A percentile compares a stretch with the other conserved stretches of the same genome.
These are phyloP conservation scores for Ametastegia equiseti DNA, from an alignment of 2,888 invertebrate genomes.

Conservation along the genomic window DNA sequence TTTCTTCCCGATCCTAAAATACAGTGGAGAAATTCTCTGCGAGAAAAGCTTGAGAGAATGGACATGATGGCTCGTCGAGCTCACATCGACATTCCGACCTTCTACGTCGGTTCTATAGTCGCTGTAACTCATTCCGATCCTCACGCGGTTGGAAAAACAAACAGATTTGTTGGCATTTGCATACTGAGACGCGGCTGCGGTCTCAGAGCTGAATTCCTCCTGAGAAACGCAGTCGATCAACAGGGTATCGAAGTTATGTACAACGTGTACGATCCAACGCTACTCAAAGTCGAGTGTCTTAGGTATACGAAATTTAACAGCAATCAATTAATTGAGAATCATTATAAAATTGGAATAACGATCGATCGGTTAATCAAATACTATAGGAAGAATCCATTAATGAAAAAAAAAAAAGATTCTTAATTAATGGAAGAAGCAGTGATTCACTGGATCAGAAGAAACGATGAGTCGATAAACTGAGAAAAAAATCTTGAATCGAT, in stretches of 20 bases:
- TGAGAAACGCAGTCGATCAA: constrained; percentile 96
- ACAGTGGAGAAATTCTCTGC: constrained; percentile 86
- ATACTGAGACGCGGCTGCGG: constrained; percentile 91
- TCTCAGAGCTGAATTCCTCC: constrained; percentile 88
- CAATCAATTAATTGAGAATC: too few species aligned
- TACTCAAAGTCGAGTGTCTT: constrained; percentile 93
- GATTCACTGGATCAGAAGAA: too few species aligned
- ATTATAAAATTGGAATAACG: too few species aligned
- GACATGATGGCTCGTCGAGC: constrained; percentile 94
- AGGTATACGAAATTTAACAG: constrained; percentile 69
- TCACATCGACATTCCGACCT: constrained; percentile 95
- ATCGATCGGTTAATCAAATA: too few species aligned
- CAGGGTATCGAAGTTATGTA: constrained; percentile 87
- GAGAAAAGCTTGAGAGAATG: constrained; percentile 92
- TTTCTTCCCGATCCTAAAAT: constrained; percentile 93
- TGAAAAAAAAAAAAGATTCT: too few species aligned
- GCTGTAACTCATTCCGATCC: constrained; percentile 92
- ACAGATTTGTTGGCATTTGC: constrained; percentile 96
- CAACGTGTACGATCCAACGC: constrained; percentile 95
- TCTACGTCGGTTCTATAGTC: constrained; percentile 96
- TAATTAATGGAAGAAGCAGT: too few species aligned
- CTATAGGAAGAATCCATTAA: too few species aligned
- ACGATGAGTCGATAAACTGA: too few species aligned
- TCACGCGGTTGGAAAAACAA: constrained; percentile 90
- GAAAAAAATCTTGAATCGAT: too few species aligned